Percentiles rank a stretch among this genome's conserved stretches.
These are phyloP conservation scores for Chelon auratus DNA, from an alignment of 2,797 vertebrate genomes.

Conservation along the genomic window DNA sequence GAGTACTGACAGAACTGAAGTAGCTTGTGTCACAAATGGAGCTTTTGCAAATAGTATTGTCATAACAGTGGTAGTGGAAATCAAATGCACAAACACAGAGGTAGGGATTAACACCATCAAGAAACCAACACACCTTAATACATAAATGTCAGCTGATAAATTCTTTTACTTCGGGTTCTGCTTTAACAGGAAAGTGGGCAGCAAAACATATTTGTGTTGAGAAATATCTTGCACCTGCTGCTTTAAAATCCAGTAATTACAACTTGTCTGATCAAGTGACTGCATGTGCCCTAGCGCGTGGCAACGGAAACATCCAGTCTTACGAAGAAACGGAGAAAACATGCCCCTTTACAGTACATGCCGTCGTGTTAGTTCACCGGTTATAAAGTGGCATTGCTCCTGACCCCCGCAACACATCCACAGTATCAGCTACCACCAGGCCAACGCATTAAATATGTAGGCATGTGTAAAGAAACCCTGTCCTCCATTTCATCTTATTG, in stretches of 20 bases:
- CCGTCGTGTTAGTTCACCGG: background rate
- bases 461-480: constrained; percentile 72
- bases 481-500: constrained; percentile 52
- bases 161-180: too few species aligned
- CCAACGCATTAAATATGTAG: constrained; percentile 79
- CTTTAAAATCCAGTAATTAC: background rate
- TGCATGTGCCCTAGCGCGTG: background rate
- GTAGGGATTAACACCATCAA: too few species aligned
- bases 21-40: constrained; percentile 16
- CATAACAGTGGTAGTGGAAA: background rate
- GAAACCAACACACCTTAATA: too few species aligned
- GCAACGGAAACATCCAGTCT: background rate
- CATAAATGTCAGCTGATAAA: too few species aligned
- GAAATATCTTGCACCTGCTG: too few species aligned
- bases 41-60: constrained; percentile 14
- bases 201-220: too few species aligned
- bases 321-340: background rate
- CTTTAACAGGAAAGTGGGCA: too few species aligned
- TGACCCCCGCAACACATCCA: constrained; percentile 32
- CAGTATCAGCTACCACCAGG: constrained; percentile 54
- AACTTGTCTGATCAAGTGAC: background rate
- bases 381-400: background rate
- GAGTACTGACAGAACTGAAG: background rate
- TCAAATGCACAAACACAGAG: background rate
- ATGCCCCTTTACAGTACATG: background rate